phyloP scores from a whole-genome alignment of 2,888 invertebrate species.

The Mythimna albipuncta region DNA sequence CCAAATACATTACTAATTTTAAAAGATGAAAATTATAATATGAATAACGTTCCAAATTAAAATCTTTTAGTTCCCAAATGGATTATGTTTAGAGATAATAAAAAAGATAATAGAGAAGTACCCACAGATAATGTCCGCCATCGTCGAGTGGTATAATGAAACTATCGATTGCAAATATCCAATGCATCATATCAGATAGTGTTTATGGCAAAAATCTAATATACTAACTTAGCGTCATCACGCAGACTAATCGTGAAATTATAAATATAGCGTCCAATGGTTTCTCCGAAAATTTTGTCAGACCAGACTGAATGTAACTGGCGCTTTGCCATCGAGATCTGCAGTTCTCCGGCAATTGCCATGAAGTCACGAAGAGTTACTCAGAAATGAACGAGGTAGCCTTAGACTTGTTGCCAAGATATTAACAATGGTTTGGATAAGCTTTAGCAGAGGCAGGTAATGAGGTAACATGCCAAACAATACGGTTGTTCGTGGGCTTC shows the following conservation, averaged over 20 bases:
- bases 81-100: slow-evolving; percentile 10
- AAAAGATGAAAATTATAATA: background rate
- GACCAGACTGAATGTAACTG: slow-evolving; percentile 51
- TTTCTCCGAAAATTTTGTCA: slow-evolving; percentile 57
- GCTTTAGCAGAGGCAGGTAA: slow-evolving; percentile 18
- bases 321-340: slow-evolving; percentile 57
- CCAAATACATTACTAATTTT: background rate
- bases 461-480: slow-evolving; percentile 28
- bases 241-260: slow-evolving; percentile 44
- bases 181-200: slow-evolving; percentile 48
- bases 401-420: slow-evolving; percentile 43
- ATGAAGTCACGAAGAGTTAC: slow-evolving; percentile 43
- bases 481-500: slow-evolving; percentile 9
- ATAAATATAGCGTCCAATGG: slow-evolving; percentile 54
- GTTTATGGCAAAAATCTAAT: slow-evolving; percentile 45
- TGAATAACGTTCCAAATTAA: slow-evolving; percentile 8
- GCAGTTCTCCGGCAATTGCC: slow-evolving; percentile 50
- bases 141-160: slow-evolving; percentile 33
- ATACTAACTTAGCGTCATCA: slow-evolving; percentile 41
- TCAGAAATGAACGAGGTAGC: slow-evolving; percentile 38
- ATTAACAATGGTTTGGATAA: slow-evolving; percentile 10
- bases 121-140: slow-evolving; percentile 22
- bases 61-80: background rate
- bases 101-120: slow-evolving; percentile 32
- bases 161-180: slow-evolving; percentile 46